A percentile compares a stretch with the other conserved stretches of the same genome.
phyloP scores from a whole-genome alignment of 30 jellyfish, hydroid and myxozoan genomes.

The Haliclystus octoradiatus region DNA sequence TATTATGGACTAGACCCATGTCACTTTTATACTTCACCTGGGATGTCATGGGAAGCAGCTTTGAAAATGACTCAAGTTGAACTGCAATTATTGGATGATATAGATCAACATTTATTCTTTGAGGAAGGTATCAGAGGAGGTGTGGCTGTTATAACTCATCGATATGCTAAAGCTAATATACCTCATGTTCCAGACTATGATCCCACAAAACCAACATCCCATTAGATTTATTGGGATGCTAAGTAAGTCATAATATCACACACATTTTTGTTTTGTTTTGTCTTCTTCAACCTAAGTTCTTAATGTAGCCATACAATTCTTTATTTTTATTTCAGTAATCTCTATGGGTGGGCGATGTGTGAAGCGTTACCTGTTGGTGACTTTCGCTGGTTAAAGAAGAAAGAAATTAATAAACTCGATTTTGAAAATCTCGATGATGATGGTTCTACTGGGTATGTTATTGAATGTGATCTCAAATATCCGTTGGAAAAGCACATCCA shows the following conservation, averaged over 20 bases:
- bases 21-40: not conserved
- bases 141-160: constrained; percentile 13
- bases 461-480: not conserved
- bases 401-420: constrained; percentile 8
- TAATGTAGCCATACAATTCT: too few relatives aligned
- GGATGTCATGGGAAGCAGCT: constrained; percentile 19
- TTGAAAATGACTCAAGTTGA: constrained; percentile 15
- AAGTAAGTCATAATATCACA: too few relatives aligned
- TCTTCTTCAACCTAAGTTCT: too few relatives aligned
- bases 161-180: constrained; percentile 30
- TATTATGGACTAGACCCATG: not conserved
- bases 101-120: constrained; percentile 13
- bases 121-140: constrained; percentile 52
- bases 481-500: not conserved
- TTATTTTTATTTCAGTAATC: constrained; percentile 66
- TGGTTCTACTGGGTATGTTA: not conserved
- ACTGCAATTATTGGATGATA: constrained; percentile 16
- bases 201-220: constrained; percentile 5
- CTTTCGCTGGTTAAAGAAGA: constrained; percentile 34
- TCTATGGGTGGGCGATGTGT: too few relatives aligned
- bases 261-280: too few relatives aligned
- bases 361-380: not conserved
- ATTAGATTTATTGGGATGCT: constrained; percentile 29
- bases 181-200: constrained; percentile 8
- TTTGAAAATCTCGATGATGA: not conserved